Evolutionary conservation across 2,113 vertebrate species (phyloP), one percentile per base, ranked within the genome.

Genomic region (Halcyon senegalensis): DNA sequence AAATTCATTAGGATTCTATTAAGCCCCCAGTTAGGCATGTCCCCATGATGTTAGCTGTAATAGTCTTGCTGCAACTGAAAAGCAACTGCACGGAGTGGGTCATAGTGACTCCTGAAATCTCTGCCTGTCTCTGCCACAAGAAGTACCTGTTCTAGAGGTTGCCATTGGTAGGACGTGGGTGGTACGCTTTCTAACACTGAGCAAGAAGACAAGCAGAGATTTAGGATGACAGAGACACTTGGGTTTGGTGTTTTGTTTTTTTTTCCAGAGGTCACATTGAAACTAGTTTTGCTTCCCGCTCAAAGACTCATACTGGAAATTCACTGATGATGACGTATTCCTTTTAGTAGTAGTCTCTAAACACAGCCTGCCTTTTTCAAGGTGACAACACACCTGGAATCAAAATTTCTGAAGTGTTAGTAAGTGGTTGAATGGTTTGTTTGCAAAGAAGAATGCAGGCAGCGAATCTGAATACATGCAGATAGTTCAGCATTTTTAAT

Each of bases 371-470:
- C 35, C 55, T 67, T 88, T 77, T 85, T 70, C 44, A 81, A 84
- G 43, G 48, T 86, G 46, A 46, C 35, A 89, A 4, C 59, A 41
- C 84, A 16, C 39, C 51, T 89, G 77, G 48, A 93, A 94, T 76
- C 10, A 91, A 84, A 95, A 70, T 75, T 95, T 84, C 15, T 46
- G 62, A 75, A 73, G 43, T 69, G 66, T 89, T 91, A 78, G 73
- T 81, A 93, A 91, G 69, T 84, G 93, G 43, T 56, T 72, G 30
- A 58, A 43, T n/a, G 48, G 16, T 78, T 94, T 56, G 56, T 76
- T 94, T 93, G 60, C 20, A 55, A 88, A 92, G 85, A 39, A 56
- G 6, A 37, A 15, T 56, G 35, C 37, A 43, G 39, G 20, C 59
- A 67, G 31, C 59, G 50, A 46, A 74, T 81, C 75, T 70, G 51